Evolutionary conservation across 2,888 invertebrate genomes (phyloP).

Genomic region (Cacoxenus indagator): DNA sequence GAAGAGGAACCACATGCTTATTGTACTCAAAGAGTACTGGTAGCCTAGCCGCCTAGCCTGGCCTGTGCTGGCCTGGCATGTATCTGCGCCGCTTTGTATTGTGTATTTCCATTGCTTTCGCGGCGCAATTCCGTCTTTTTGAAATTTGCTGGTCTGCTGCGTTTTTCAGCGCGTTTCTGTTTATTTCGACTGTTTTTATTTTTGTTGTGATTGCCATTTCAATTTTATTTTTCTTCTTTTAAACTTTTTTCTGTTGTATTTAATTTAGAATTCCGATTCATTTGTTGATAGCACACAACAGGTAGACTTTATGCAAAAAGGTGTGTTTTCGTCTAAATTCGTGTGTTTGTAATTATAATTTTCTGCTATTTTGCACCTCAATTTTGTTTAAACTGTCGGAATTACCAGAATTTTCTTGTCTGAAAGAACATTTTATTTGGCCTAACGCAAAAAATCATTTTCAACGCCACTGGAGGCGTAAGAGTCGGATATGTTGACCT

Average conservation of each 20-base stretch:
- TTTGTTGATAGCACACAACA: background rate
- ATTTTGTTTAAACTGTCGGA: background rate
- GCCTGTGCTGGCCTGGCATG: too few relatives aligned
- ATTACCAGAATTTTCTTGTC: too few relatives aligned
- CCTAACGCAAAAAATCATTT: too few relatives aligned
- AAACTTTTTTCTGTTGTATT: too few relatives aligned
- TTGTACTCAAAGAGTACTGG: constrained; percentile 20
- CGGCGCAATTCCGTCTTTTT: constrained; percentile 59
- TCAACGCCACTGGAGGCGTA: too few relatives aligned
- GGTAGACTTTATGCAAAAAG: background rate
- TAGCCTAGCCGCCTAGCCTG: background rate
- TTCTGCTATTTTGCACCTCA: background rate
- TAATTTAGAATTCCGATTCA: background rate
- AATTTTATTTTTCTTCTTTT: background rate
- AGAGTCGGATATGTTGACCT: too few relatives aligned
- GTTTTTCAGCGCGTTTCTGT: constrained; percentile 24
- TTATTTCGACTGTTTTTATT: background rate
- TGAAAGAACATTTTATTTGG: background rate
- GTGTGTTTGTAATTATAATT: background rate
- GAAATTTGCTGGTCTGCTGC: constrained; percentile 57
- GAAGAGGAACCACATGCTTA: constrained; percentile 49
- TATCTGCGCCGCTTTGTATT: too few relatives aligned
- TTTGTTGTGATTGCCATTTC: background rate
- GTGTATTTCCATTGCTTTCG: constrained; percentile 7
- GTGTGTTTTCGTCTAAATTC: background rate